Percentiles rank a stretch among this genome's conserved stretches.
These are phyloP conservation scores for Coranthus polyacanthus DNA, from an alignment of 2,797 vertebrate species.

Conservation along the genomic window DNA sequence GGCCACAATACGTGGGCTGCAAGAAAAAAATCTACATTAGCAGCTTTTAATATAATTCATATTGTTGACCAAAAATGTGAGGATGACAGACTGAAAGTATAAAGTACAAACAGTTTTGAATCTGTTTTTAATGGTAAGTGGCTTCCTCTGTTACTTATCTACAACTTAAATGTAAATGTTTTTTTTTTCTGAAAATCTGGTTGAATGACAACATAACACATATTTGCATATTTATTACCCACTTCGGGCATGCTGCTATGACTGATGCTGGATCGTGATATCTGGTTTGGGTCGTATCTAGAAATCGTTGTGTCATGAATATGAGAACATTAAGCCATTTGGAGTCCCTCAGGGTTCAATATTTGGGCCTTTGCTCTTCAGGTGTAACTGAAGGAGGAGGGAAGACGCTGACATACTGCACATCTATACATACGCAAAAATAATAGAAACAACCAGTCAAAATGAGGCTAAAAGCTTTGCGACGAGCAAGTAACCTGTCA, in stretches of 20 bases:
- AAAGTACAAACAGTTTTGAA: no score
- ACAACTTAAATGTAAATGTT: neutral
- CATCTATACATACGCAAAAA: no score
- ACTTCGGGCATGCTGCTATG: no score
- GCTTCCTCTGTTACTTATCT: no score
- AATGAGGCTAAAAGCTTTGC: neutral
- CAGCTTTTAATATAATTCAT: conserved; percentile 1
- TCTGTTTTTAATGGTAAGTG: no score
- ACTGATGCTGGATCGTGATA: neutral
- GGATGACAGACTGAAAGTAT: neutral
- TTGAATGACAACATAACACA: no score
- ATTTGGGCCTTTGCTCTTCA: neutral
- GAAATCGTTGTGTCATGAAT: no score
- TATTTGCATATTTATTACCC: no score
- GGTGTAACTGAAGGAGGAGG: neutral
- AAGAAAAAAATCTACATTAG: neutral
- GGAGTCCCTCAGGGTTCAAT: neutral
- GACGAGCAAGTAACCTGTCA: neutral
- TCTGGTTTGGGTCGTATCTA: neutral
- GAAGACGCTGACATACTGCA: neutral
- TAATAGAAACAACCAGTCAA: neutral
- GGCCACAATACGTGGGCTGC: neutral
- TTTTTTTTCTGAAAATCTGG: conserved; percentile 12
- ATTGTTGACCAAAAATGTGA: neutral
- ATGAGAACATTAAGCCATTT: neutral